These are phyloP conservation scores for Olivierus martensii DNA, from an alignment of 1,140 invertebrate genomes.

Conservation along the genomic window DNA sequence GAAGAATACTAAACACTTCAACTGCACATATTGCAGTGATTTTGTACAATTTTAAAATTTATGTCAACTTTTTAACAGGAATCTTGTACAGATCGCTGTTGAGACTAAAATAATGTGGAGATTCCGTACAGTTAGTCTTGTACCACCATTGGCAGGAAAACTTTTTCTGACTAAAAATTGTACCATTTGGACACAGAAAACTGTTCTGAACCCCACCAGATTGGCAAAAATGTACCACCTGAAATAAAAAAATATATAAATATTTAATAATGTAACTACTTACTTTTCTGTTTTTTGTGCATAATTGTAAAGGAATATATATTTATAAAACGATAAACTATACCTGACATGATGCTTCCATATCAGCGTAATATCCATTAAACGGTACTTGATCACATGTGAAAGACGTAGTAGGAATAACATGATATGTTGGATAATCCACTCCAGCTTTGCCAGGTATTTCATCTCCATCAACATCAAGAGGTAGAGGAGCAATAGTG, in stretches of 20 bases:
- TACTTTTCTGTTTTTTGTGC: no score
- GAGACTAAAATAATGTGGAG: constrained; percentile 20
- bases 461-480: constrained; percentile 18
- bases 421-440: constrained; percentile 19
- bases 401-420: constrained; percentile 27
- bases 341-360: constrained; percentile 26
- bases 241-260: constrained; percentile 19
- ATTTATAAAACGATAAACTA: no score
- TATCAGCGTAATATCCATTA: constrained; percentile 29
- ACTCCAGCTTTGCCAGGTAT: constrained; percentile 20
- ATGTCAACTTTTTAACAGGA: not conserved
- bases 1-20: no score
- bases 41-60: no score
- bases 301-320: no score
- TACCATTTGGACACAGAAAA: constrained; percentile 42
- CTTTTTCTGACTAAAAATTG: constrained; percentile 36
- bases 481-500: constrained; percentile 8
- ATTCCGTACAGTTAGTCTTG: constrained; percentile 35
- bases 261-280: not conserved
- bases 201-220: constrained; percentile 31
- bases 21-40: no score
- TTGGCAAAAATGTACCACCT: constrained; percentile 53
- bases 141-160: constrained; percentile 43
- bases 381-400: constrained; percentile 22
- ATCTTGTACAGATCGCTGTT: constrained; percentile 29